phyloP scores from a whole-genome alignment of 1,140 invertebrate genomes.

The Eufriesea mexicana region DNA sequence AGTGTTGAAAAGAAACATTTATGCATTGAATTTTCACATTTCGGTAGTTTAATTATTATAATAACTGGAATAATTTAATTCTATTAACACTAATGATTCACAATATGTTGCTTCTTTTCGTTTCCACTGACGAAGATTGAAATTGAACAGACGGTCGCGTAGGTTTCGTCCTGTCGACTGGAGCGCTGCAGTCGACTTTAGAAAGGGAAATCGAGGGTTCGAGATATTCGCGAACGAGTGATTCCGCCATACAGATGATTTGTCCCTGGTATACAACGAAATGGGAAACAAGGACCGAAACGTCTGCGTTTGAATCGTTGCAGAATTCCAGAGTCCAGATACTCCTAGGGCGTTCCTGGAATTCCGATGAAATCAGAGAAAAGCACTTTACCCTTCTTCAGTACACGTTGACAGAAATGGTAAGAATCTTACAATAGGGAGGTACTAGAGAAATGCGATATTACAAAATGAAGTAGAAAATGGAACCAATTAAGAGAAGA shows the following conservation, averaged over 20 bases:
- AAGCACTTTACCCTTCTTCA: background rate
- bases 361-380: background rate
- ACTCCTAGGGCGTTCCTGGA: background rate
- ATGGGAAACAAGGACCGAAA: background rate
- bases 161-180: background rate
- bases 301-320: background rate
- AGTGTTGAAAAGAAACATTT: too few species aligned
- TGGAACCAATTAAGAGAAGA: too few species aligned
- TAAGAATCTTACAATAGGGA: too few species aligned
- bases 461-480: too few species aligned
- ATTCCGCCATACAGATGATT: conserved; percentile 10
- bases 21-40: too few species aligned
- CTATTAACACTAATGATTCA: too few species aligned
- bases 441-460: too few species aligned
- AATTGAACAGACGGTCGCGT: background rate
- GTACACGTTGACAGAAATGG: too few species aligned
- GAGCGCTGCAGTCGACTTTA: background rate
- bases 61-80: too few species aligned
- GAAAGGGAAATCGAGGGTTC: conserved; percentile 7
- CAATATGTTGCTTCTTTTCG: too few species aligned
- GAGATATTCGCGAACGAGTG: conserved; percentile 16
- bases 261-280: background rate
- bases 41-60: too few species aligned
- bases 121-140: too few species aligned
- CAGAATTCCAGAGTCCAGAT: background rate